Conservation (phyloP, 2,888 invertebrate species). For the Pyrocoelia pectoralis region DNA sequence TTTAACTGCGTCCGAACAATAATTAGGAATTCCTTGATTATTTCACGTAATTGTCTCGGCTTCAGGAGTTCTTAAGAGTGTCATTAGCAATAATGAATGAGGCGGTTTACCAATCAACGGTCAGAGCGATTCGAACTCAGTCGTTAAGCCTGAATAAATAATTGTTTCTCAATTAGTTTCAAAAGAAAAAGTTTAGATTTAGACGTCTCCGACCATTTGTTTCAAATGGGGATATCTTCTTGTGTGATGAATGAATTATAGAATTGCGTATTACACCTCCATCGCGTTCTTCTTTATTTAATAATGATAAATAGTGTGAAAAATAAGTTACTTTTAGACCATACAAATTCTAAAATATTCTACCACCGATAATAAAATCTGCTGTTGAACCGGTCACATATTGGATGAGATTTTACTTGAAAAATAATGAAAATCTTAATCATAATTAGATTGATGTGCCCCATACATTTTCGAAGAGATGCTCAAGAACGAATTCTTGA, state of each 20-base stretch:
- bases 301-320: too few species aligned
- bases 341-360: too few species aligned
- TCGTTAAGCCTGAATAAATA: slow-evolving; percentile 58
- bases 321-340: too few species aligned
- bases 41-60: slow-evolving; percentile 57
- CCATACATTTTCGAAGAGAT: too few species aligned
- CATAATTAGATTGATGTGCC: too few species aligned
- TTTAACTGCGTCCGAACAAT: slow-evolving; percentile 54
- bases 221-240: slow-evolving; percentile 2
- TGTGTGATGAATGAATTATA: slow-evolving; percentile 13
- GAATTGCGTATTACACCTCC: not conserved
- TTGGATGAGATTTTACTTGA: too few species aligned
- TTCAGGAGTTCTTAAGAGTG: slow-evolving; percentile 56
- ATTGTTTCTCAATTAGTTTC: slow-evolving; percentile 58
- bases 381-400: too few species aligned
- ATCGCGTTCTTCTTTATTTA: not conserved
- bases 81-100: slow-evolving; percentile 60
- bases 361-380: too few species aligned
- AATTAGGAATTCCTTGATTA: slow-evolving; percentile 59
- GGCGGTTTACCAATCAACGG: slow-evolving; percentile 53
- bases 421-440: too few species aligned
- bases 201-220: slow-evolving; percentile 24
- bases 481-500: too few species aligned
- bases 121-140: slow-evolving; percentile 50
- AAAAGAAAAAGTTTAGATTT: slow-evolving; percentile 44